Conservation (phyloP, 1,140 invertebrate genomes). For the Galleria mellonella region DNA sequence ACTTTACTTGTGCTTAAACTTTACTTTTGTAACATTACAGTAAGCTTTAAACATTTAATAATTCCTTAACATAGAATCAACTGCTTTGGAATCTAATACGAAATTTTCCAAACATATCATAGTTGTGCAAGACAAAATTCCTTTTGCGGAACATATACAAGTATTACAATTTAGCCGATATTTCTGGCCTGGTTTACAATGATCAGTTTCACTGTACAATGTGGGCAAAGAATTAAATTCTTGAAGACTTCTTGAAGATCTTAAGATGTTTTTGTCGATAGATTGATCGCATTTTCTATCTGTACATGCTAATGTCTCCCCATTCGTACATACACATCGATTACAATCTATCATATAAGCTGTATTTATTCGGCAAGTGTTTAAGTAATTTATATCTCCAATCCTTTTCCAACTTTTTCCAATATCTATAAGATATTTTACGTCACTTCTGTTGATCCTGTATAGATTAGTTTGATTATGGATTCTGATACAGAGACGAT, state of each 20-base stretch:
- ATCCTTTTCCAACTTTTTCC: constrained; percentile 10
- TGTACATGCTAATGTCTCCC: constrained; percentile 44
- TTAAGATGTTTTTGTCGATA: neutral
- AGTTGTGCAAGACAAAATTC: constrained; percentile 40
- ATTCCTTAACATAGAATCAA: neutral
- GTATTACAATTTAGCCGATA: constrained; percentile 56
- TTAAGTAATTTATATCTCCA: constrained; percentile 7
- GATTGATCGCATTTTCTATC: constrained; percentile 17
- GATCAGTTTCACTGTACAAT: constrained; percentile 12
- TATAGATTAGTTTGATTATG: constrained; percentile 10
- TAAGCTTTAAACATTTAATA: too few species aligned
- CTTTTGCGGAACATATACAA: constrained; percentile 38
- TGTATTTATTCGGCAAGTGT: constrained; percentile 24
- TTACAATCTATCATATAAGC: constrained; percentile 58
- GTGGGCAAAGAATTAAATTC: constrained; percentile 11
- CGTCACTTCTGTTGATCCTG: constrained; percentile 8
- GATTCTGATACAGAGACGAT: constrained; percentile 29
- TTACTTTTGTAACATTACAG: too few species aligned
- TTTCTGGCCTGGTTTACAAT: constrained; percentile 36
- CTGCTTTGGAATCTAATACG: constrained; percentile 13
- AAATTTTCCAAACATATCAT: constrained; percentile 32
- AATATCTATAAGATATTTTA: constrained; percentile 13
- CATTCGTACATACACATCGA: constrained; percentile 38
- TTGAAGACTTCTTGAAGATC: neutral
- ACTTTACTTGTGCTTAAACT: too few species aligned